Percentiles rank a stretch among this genome's conserved stretches.
Conservation (phyloP, 2,797 vertebrate species). For the Crenuchus spilurus region DNA sequence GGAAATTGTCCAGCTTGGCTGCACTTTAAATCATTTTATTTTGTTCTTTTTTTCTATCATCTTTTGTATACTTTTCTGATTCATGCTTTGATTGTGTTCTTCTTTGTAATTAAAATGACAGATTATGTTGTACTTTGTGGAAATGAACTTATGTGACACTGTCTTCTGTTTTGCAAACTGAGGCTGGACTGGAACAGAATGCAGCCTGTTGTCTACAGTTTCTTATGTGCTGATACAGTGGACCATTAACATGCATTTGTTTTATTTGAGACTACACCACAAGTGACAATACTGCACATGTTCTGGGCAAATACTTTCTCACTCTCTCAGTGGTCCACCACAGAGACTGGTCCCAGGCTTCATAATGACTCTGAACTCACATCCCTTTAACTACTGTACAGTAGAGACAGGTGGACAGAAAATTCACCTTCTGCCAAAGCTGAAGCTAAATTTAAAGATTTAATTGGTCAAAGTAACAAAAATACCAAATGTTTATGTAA, state of each 20-base stretch:
- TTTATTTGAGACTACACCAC: too few relatives aligned
- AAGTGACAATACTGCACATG: too few relatives aligned
- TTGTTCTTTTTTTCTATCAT: not conserved
- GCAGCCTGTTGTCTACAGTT: not conserved
- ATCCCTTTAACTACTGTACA: not conserved
- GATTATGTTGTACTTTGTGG: not conserved
- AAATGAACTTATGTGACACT: not conserved
- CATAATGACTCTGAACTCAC: too few relatives aligned
- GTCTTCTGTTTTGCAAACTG: too few relatives aligned
- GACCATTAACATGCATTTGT: too few relatives aligned
- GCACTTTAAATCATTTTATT: constrained; percentile 66
- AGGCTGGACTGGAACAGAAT: not conserved
- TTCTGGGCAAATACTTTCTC: too few relatives aligned
- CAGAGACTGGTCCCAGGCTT: too few relatives aligned
- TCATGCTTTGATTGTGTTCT: constrained; percentile 43
- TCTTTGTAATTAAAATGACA: constrained; percentile 25
- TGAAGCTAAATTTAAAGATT: not conserved
- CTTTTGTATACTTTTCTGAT: constrained; percentile 46
- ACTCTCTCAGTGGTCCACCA: too few relatives aligned
- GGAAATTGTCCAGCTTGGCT: constrained; percentile 33
- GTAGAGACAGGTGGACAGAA: not conserved
- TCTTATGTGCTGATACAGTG: too few relatives aligned
- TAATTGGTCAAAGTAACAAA: too few relatives aligned
- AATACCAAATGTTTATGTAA: not conserved
- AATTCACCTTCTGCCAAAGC: not conserved